These are phyloP conservation scores for Parambassis ranga DNA, from an alignment of 2,797 vertebrate genomes.

Conservation along the genomic window DNA sequence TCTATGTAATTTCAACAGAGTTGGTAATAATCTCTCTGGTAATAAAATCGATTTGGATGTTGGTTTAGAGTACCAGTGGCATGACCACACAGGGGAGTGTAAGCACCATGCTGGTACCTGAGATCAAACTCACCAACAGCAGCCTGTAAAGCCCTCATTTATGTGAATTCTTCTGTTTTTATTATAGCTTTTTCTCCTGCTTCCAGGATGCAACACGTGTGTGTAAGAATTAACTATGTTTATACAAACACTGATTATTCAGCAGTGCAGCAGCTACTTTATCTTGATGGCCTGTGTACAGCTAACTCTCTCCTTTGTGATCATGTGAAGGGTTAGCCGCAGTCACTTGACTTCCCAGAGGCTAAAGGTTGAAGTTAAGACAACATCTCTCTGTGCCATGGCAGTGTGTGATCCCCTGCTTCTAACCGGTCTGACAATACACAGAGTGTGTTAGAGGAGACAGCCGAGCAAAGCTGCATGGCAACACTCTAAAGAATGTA, in stretches of 20 bases:
- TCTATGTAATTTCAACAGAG: constrained; percentile 46
- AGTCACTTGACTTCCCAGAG: constrained; percentile 45
- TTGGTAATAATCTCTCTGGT: constrained; percentile 37
- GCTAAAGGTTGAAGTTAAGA: not conserved
- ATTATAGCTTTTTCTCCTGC: constrained; percentile 20
- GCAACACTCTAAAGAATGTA: not conserved
- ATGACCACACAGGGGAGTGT: constrained; percentile 55
- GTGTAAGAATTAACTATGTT: constrained; percentile 27
- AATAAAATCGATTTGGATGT: constrained; percentile 62
- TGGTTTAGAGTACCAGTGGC: constrained; percentile 22
- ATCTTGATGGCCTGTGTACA: not conserved
- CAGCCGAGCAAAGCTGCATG: not conserved
- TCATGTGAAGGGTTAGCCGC: constrained; percentile 38
- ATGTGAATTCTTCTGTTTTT: constrained; percentile 55
- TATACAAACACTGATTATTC: not conserved
- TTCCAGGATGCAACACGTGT: constrained; percentile 28
- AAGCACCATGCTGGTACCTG: constrained; percentile 43
- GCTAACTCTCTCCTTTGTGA: constrained; percentile 1
- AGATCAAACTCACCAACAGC: constrained; percentile 49
- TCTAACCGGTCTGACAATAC: not conserved
- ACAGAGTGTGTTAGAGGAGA: not conserved
- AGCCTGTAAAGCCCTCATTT: constrained; percentile 60
- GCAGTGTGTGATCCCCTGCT: not conserved
- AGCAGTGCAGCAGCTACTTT: not conserved
- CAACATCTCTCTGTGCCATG: not conserved